These are phyloP conservation scores for Syngnathus scovelli DNA, from an alignment of 2,113 vertebrate species.

Conservation along the genomic window DNA sequence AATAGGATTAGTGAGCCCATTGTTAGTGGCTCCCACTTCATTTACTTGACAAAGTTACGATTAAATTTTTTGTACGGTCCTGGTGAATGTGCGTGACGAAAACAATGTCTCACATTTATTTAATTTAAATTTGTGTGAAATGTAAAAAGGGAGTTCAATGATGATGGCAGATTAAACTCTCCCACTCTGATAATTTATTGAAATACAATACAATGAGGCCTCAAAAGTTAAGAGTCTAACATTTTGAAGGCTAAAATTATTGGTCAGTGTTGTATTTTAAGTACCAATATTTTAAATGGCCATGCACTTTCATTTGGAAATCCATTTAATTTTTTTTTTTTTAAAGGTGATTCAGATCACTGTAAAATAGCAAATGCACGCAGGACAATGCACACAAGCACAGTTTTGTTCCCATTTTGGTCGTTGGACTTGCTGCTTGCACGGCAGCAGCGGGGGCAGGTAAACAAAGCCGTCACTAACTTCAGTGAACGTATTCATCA, in stretches of 20 bases:
- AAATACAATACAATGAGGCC: neutral
- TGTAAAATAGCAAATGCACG: slow-evolving; percentile 32
- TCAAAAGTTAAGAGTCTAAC: neutral
- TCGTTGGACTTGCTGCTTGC: slow-evolving; percentile 47
- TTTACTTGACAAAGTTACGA: slow-evolving; percentile 17
- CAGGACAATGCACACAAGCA: slow-evolving; percentile 16
- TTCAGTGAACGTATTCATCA: slow-evolving; percentile 31
- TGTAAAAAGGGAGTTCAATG: neutral
- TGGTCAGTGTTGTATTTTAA: slow-evolving; percentile 24
- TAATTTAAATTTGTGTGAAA: neutral
- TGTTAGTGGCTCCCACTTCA: slow-evolving; percentile 11
- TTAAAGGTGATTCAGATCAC: slow-evolving; percentile 33
- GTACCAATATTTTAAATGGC: slow-evolving; percentile 41
- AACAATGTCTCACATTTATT: neutral
- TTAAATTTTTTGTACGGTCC: slow-evolving; percentile 2
- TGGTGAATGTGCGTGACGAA: neutral
- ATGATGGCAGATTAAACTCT: neutral
- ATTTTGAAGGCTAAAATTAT: slow-evolving; percentile 8
- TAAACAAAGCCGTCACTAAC: slow-evolving; percentile 67
- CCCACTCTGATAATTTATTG: neutral
- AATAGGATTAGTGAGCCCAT: slow-evolving; percentile 28
- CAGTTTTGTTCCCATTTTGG: slow-evolving; percentile 32
- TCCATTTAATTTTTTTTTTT: slow-evolving; percentile 14
- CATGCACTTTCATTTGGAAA: slow-evolving; percentile 43
- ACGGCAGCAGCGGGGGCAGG: slow-evolving; percentile 48